These are phyloP conservation scores for Brachionus rotundiformis DNA, from an alignment of 1,140 invertebrate species.

Conservation along the genomic window DNA sequence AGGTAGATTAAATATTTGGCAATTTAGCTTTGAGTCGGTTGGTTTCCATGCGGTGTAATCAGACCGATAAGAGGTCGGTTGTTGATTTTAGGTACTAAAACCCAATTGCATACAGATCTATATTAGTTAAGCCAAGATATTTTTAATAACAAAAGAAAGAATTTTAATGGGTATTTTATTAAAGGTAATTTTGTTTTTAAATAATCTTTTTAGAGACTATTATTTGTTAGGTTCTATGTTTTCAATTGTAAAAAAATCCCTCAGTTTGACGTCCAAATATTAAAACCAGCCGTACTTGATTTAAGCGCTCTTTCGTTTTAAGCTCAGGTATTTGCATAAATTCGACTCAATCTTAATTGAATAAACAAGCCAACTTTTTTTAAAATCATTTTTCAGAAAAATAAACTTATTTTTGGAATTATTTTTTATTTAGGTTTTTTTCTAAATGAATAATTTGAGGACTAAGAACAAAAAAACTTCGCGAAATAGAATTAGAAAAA, in stretches of 20 bases:
- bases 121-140: not conserved
- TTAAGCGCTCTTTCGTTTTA: not conserved
- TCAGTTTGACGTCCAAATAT: slow-evolving; percentile 18
- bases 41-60: not conserved
- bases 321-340: slow-evolving; percentile 18
- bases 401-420: slow-evolving; percentile 5
- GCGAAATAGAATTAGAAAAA: not conserved
- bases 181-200: slow-evolving; percentile 21
- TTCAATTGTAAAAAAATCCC: not conserved
- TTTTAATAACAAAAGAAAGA: slow-evolving; percentile 7
- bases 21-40: not conserved
- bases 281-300: not conserved
- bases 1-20: not conserved
- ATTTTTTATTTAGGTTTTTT: slow-evolving; percentile 10
- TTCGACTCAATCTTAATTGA: not conserved
- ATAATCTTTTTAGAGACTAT: not conserved
- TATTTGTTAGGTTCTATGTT: not conserved
- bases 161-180: slow-evolving; percentile 11
- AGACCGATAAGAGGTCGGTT: not conserved
- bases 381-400: not conserved
- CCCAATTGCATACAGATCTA: not conserved
- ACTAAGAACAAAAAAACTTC: not conserved
- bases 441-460: slow-evolving; percentile 33
- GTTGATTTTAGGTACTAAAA: not conserved
- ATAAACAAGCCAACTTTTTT: slow-evolving; percentile 1